Evolutionary conservation across 2,888 invertebrate species (phyloP), one percentile per base, ranked within the genome.

Genomic region (Ashinkailepas kermadecensis): DNA sequence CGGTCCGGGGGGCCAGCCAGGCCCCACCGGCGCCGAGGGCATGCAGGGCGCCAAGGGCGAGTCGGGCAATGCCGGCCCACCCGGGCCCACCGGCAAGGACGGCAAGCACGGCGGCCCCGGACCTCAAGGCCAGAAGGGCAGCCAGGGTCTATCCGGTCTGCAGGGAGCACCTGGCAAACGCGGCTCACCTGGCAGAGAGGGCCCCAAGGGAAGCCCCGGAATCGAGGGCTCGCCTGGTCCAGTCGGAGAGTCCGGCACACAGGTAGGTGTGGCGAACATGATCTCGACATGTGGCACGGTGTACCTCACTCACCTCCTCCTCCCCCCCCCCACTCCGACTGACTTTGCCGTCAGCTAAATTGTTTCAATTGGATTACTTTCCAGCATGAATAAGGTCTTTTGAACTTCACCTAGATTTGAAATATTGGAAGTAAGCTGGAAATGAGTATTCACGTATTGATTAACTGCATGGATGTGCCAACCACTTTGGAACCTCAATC

Each of bases 181-280:
- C 85, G 92, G 93, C 4, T 88, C 89, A 15, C 88, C 89, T 0
- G 94, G 94, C 0, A 89, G 91, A 0, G 93, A 93, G 87, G 94
- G 94, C 0, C 90, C 92, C 0, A 94, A 93, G 88, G 94, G 94
- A 21, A 90, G 91, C 81, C 88, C 89, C 3, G 94, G 94, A 0
- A 90, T 92, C 9, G 90, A 91, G 74, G 94, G 94, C 7, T 92
- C 92, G 85, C 94, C 94, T 15, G 95, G 95, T 11, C 91, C 92
- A 25, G 89, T 91, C 12, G 86, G 86, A 57, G 85, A 85, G 80
- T 85, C 85, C 62, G 86, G 86, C 54, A 0, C 21, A 12, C 74
- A 39, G 83, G 83, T 74, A 56, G 21, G 56, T 7, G 7, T 23
- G 3, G 23, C 67, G 18, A 54, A 12, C 18, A n/a, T 67, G 39